A percentile compares a stretch with the other conserved stretches of the same genome.
Conservation (phyloP, 2,113 vertebrate genomes). For the Leucoraja erinaceus region DNA sequence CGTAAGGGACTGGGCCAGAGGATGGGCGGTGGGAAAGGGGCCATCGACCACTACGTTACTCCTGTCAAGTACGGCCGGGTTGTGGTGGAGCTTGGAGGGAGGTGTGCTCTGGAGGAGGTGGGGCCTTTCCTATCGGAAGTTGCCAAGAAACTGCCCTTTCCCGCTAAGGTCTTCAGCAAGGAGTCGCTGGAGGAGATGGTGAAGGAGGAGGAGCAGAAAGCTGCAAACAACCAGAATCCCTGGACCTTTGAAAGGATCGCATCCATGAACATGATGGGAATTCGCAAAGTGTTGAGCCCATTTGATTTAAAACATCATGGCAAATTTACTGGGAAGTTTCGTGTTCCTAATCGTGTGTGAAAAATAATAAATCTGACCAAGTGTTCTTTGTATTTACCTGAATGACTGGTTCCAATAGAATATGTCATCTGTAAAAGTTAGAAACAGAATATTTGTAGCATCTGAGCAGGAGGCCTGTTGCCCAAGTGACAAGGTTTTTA, state of each 20-base stretch:
- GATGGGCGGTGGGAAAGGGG: conserved; percentile 93
- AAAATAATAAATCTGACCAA: neutral
- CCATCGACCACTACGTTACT: conserved; percentile 82
- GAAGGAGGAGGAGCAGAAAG: conserved; percentile 53
- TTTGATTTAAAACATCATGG: conserved; percentile 70
- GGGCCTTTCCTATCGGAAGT: conserved; percentile 62
- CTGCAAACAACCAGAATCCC: conserved; percentile 78
- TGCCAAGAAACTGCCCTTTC: conserved; percentile 82
- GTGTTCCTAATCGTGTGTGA: conserved; percentile 63
- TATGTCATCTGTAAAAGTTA: neutral
- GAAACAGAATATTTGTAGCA: neutral
- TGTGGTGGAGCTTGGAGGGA: conserved; percentile 80
- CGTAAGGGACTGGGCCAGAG: conserved; percentile 82
- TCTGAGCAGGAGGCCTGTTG: neutral
- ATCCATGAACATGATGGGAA: conserved; percentile 77
- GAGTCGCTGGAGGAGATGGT: conserved; percentile 58
- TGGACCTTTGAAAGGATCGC: conserved; percentile 80
- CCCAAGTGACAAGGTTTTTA: too few relatives aligned
- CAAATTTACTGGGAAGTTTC: conserved; percentile 77
- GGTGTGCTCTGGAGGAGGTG: conserved; percentile 70
- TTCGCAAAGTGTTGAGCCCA: conserved; percentile 77
- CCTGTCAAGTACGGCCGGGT: conserved; percentile 69
- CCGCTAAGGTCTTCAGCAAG: conserved; percentile 68
- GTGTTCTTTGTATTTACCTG: neutral
- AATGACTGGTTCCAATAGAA: neutral